Conservation (phyloP, 2,797 vertebrate species). For the Galago senegalensis region DNA sequence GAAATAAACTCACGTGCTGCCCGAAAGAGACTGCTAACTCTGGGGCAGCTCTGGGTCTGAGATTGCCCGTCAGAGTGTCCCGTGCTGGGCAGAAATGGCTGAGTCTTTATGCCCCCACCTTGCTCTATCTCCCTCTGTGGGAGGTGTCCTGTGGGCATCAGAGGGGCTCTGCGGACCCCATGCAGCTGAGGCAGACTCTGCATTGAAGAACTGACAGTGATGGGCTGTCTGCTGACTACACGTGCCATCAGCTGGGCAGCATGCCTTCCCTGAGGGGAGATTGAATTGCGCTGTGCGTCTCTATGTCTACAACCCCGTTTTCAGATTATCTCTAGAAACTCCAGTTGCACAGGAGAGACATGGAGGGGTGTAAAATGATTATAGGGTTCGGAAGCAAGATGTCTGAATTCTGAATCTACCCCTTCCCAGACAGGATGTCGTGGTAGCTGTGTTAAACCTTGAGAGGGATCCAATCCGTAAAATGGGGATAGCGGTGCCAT, state of each 20-base stretch:
- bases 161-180: not conserved
- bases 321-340: not conserved
- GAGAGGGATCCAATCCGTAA: not conserved
- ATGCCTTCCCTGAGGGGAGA: not conserved
- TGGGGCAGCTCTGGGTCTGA: not conserved
- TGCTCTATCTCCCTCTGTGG: accelerated
- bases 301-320: not conserved
- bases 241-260: no score
- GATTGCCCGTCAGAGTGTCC: not conserved
- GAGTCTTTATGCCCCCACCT: accelerated
- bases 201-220: not conserved
- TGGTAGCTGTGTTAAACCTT: not conserved
- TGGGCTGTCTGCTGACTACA: not conserved
- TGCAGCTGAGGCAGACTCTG: not conserved
- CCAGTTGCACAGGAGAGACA: not conserved
- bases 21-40: not conserved
- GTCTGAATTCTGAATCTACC: not conserved
- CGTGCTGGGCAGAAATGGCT: accelerated
- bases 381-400: not conserved
- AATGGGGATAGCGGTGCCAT: not conserved
- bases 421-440: not conserved
- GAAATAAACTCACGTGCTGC: not conserved
- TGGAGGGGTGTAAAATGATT: not conserved
- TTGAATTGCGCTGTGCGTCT: accelerated
- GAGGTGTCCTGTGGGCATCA: not conserved